A percentile compares a stretch with the other conserved stretches of the same genome.
These are phyloP conservation scores for Volucella inanis DNA, from an alignment of 2,888 invertebrate genomes.

Conservation along the genomic window DNA sequence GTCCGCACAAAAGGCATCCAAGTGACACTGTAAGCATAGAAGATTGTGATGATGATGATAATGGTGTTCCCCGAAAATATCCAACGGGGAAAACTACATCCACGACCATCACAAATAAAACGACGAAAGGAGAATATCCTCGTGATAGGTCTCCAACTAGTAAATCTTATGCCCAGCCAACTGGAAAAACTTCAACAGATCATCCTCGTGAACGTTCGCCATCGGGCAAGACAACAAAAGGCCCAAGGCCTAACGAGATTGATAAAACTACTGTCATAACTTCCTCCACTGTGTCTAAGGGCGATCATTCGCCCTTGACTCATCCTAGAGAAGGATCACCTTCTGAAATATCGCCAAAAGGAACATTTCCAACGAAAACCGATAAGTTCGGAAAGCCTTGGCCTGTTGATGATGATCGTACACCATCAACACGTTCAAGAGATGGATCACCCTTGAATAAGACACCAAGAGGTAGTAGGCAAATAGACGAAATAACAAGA, in stretches of 20 bases:
- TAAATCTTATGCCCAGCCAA: neutral
- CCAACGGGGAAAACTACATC: conserved; percentile 65
- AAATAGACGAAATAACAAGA: neutral
- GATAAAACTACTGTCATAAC: conserved; percentile 17
- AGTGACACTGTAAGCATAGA: conserved; percentile 78
- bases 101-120: conserved; percentile 24
- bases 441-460: conserved; percentile 29
- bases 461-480: neutral
- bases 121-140: conserved; percentile 7
- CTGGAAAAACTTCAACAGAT: neutral
- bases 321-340: too few relatives aligned
- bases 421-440: neutral
- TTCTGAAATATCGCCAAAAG: neutral
- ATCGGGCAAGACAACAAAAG: conserved; percentile 12
- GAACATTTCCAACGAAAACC: neutral
- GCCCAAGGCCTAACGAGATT: neutral
- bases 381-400: too few relatives aligned
- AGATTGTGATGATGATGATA: conserved; percentile 80
- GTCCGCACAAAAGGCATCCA: conserved; percentile 29
- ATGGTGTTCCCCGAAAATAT: conserved; percentile 73
- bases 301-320: too few relatives aligned
- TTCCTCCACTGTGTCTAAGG: neutral
- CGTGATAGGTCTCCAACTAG: conserved; percentile 46
- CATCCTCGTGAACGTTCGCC: conserved; percentile 32
- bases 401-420: conserved; percentile 7